Evolutionary conservation across 1,140 invertebrate species (phyloP).

Genomic region (Leptinotarsa defecta): DNA sequence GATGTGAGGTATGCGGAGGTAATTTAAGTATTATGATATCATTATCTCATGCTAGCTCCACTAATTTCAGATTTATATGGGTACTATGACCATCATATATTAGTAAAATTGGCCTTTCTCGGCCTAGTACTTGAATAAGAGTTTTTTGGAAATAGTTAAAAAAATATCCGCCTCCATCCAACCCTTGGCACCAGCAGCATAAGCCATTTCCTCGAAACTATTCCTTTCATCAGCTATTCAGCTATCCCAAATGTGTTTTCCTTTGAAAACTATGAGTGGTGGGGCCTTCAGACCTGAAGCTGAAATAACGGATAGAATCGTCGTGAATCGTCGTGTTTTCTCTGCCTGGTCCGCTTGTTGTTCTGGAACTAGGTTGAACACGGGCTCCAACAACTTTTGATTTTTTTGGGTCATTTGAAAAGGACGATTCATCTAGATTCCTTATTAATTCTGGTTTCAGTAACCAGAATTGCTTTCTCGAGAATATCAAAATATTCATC

Average conservation of each 20-base stretch:
- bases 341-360: slow-evolving; percentile 47
- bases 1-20: slow-evolving; percentile 42
- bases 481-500: no score
- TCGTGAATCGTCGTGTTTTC: slow-evolving; percentile 54
- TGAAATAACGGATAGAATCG: slow-evolving; percentile 48
- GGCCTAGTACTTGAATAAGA: slow-evolving; percentile 38
- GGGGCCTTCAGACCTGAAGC: slow-evolving; percentile 50
- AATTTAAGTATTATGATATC: slow-evolving; percentile 42
- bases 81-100: slow-evolving; percentile 40
- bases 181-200: slow-evolving; percentile 49
- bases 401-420: slow-evolving; percentile 32
- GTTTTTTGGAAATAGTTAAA: slow-evolving; percentile 48
- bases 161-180: slow-evolving; percentile 47
- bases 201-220: slow-evolving; percentile 43
- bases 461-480: no score
- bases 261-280: slow-evolving; percentile 53
- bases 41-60: not conserved
- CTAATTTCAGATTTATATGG: not conserved
- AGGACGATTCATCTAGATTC: no score
- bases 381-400: slow-evolving; percentile 47
- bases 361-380: slow-evolving; percentile 44
- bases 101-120: slow-evolving; percentile 43
- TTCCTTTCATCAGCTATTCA: slow-evolving; percentile 30
- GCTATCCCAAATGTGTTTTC: slow-evolving; percentile 40
- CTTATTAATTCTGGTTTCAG: no score